phyloP scores from a whole-genome alignment of 2,113 vertebrate species.

The Lamprologus ornatipinnis region DNA sequence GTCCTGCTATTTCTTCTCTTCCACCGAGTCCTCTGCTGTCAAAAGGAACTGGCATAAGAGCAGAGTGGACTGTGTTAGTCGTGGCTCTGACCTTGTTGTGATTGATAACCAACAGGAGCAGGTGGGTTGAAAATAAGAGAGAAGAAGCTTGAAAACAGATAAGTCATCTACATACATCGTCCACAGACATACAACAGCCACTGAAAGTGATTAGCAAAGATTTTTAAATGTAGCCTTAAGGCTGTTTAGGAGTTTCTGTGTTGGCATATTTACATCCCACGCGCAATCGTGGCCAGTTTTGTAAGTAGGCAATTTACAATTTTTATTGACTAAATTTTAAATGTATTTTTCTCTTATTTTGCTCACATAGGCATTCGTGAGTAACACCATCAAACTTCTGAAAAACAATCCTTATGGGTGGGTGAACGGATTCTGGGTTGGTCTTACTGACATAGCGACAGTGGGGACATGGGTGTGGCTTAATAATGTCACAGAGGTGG shows the following conservation, averaged over 20 bases:
- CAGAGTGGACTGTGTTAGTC: neutral
- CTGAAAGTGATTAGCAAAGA: neutral
- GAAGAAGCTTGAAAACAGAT: constrained; percentile 2
- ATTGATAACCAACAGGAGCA: neutral
- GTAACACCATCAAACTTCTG: neutral
- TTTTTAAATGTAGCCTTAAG: neutral
- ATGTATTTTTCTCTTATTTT: neutral
- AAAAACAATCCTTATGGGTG: rapidly evolving
- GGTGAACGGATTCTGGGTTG: constrained; percentile 8
- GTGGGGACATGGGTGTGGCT: constrained; percentile 31
- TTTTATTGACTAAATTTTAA: neutral
- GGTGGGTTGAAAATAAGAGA: neutral
- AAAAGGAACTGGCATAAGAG: neutral
- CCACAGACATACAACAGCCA: neutral
- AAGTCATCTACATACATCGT: neutral
- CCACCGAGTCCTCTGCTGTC: neutral
- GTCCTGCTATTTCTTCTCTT: constrained; percentile 49
- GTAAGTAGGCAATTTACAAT: neutral
- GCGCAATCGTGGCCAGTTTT: rapidly evolving
- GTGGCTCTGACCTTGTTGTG: neutral
- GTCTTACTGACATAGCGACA: neutral
- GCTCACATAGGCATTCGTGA: neutral
- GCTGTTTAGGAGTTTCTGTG: neutral
- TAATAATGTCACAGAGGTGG: constrained; percentile 31
- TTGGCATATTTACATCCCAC: neutral